Evolutionary conservation across 2,888 invertebrate species (phyloP).

Genomic region (Chorisops tibialis): DNA sequence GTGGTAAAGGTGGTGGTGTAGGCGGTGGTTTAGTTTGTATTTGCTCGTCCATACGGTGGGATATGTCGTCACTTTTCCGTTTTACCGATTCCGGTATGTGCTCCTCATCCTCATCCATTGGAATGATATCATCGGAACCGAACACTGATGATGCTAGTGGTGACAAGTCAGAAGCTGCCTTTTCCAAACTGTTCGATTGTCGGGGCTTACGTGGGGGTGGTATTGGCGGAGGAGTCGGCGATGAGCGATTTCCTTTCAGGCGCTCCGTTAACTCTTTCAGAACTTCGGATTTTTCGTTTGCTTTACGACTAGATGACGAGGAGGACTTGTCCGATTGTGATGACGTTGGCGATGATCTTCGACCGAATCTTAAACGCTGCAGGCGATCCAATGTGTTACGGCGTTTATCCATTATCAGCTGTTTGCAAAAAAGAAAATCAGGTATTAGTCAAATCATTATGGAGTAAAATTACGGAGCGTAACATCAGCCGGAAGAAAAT

Average conservation of each 20-base stretch:
- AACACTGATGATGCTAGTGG: constrained; percentile 26
- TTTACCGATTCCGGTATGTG: constrained; percentile 25
- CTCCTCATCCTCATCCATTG: constrained; percentile 42
- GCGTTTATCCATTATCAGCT: constrained; percentile 51
- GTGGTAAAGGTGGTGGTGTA: constrained; percentile 39
- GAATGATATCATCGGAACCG: constrained; percentile 39
- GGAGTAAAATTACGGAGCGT: not conserved
- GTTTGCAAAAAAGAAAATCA: not conserved
- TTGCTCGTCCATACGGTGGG: not conserved
- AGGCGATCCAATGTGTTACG: constrained; percentile 76
- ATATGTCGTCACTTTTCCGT: constrained; percentile 25
- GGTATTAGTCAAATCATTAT: not conserved
- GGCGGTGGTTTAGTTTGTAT: constrained; percentile 25
- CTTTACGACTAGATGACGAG: constrained; percentile 40
- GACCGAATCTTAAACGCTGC: constrained; percentile 72
- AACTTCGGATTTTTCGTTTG: constrained; percentile 67
- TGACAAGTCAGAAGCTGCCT: constrained; percentile 34
- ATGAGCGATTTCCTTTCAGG: constrained; percentile 58
- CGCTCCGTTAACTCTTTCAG: constrained; percentile 75
- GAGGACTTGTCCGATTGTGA: constrained; percentile 24
- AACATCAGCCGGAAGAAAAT: not conserved
- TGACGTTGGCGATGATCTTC: constrained; percentile 41
- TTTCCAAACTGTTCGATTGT: constrained; percentile 54
- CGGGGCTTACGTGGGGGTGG: constrained; percentile 57
- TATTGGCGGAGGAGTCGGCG: constrained; percentile 60